A percentile compares a stretch with the other conserved stretches of the same genome.
Evolutionary conservation across 2,888 invertebrate species (phyloP).

Genomic region (Trachelus troglodyta): DNA sequence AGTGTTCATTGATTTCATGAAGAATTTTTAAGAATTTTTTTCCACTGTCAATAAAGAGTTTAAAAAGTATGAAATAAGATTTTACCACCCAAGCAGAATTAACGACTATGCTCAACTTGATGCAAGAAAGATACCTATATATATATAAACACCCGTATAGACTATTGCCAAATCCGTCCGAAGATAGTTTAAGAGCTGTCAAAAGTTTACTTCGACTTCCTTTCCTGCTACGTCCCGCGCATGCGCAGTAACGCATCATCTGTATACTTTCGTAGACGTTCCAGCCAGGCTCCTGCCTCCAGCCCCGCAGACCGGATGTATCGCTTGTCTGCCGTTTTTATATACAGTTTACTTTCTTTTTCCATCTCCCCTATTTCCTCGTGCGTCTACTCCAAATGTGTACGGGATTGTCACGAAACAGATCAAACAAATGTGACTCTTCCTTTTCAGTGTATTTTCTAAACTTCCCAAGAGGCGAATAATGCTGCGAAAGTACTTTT

Average conservation of each 20-base stretch:
- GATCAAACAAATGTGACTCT: not conserved
- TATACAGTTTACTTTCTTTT: constrained; percentile 18
- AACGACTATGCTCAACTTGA: not conserved
- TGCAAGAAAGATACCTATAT: not conserved
- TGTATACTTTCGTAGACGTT: not conserved
- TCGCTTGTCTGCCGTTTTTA: constrained; percentile 24
- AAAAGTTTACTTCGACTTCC: not conserved
- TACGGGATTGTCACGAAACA: not conserved
- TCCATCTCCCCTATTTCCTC: not conserved
- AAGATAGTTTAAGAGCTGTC: not conserved
- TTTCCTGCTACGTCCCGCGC: not conserved
- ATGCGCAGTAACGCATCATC: not conserved
- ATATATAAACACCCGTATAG: not conserved
- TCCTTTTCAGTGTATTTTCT: not conserved
- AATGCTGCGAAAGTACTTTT: not conserved
- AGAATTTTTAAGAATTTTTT: not conserved
- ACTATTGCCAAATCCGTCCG: not conserved
- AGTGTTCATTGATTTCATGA: not conserved
- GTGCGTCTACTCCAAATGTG: not conserved
- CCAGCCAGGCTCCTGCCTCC: not conserved
- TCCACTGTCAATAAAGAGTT: not conserved
- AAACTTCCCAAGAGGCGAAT: not conserved
- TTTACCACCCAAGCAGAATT: not conserved
- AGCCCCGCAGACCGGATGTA: constrained; percentile 26
- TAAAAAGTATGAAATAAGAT: not conserved